Evolutionary conservation across 1,140 invertebrate genomes (phyloP).

Genomic region (Brachionus rubens): DNA sequence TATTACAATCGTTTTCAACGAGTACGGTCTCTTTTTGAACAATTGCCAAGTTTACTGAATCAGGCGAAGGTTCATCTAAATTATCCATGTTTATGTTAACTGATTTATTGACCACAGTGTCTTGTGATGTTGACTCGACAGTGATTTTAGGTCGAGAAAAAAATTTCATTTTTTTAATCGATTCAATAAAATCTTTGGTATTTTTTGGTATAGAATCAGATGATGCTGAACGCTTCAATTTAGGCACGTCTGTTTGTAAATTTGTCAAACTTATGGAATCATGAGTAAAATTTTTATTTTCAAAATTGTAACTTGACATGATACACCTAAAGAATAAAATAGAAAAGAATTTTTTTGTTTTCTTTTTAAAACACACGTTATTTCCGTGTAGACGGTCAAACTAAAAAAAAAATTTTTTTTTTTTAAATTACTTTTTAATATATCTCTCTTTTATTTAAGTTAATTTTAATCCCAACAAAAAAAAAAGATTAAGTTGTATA

Average conservation of each 20-base stretch:
- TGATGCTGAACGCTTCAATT: not conserved
- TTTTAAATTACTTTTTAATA: not conserved
- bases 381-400: not conserved
- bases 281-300: not conserved
- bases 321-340: not conserved
- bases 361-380: not conserved
- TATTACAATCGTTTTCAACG: not conserved
- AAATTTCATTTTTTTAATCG: conserved; percentile 26
- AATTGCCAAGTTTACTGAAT: not conserved
- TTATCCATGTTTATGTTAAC: not conserved
- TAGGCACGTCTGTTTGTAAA: too few relatives aligned
- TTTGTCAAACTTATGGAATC: not conserved
- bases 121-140: too few relatives aligned
- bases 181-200: not conserved
- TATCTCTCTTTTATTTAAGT: conserved; percentile 1
- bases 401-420: too few relatives aligned
- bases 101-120: not conserved
- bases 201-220: not conserved
- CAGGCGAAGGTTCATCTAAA: not conserved
- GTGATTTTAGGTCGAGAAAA: too few relatives aligned
- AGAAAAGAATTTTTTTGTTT: not conserved
- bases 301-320: not conserved
- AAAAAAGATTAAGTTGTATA: conserved; percentile 11
- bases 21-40: not conserved
- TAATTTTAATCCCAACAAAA: conserved; percentile 29